Evolutionary conservation across 2,888 invertebrate genomes (phyloP).

Genomic region (Apamea epomidion): DNA sequence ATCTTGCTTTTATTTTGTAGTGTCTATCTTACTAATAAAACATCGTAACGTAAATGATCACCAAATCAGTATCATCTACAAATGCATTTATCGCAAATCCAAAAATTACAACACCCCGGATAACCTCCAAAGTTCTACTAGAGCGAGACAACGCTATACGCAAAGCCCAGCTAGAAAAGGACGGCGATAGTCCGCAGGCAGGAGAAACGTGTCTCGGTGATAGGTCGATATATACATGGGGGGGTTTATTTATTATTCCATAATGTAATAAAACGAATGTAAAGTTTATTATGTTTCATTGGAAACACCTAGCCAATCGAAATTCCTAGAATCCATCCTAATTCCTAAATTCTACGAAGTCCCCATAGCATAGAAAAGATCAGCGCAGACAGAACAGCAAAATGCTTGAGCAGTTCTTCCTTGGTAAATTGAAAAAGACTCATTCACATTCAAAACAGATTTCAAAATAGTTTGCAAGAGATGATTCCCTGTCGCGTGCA

Average conservation of each 20-base stretch:
- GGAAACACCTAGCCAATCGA: constrained; percentile 25
- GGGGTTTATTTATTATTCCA: constrained; percentile 89
- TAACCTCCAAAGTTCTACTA: constrained; percentile 29
- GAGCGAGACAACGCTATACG: constrained; percentile 60
- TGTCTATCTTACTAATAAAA: constrained; percentile 7
- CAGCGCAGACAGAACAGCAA: neutral
- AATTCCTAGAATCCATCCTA: constrained; percentile 44
- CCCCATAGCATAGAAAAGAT: neutral
- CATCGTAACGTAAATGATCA: constrained; percentile 19
- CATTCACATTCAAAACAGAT: neutral
- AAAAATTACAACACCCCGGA: neutral
- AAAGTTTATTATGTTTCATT: constrained; percentile 85
- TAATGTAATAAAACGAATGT: constrained; percentile 88
- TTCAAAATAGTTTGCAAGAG: neutral
- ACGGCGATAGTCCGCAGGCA: constrained; percentile 81
- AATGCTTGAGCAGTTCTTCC: neutral
- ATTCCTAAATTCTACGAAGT: neutral
- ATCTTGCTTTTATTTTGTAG: constrained; percentile 31
- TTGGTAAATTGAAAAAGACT: neutral
- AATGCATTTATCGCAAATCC: constrained; percentile 18
- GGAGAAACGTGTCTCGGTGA: constrained; percentile 84
- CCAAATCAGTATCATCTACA: constrained; percentile 11
- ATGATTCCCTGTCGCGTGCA: too few relatives aligned
- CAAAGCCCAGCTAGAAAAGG: constrained; percentile 74
- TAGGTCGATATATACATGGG: constrained; percentile 84